These are phyloP conservation scores for Meteorus colon DNA, from an alignment of 2,888 invertebrate species.

Conservation along the genomic window DNA sequence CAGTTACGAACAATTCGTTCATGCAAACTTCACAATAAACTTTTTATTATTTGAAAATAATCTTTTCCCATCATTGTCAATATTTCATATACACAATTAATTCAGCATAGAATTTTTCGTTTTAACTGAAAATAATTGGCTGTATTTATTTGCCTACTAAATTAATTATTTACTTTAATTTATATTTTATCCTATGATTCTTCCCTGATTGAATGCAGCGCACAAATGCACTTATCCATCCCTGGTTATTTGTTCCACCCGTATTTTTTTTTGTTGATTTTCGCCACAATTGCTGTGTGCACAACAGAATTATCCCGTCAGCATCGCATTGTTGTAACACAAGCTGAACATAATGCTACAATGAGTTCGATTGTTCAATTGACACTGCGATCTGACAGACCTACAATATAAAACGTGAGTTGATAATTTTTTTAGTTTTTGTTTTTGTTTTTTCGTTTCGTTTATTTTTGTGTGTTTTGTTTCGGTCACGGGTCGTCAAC, in stretches of 20 bases:
- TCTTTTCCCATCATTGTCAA: too few species aligned
- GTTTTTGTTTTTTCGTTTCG: constrained; percentile 27
- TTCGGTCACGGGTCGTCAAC: constrained; percentile 20
- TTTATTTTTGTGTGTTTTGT: constrained; percentile 1
- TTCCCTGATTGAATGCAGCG: background rate
- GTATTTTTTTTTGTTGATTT: background rate
- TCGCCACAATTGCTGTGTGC: background rate
- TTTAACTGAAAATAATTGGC: too few species aligned
- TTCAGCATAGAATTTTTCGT: too few species aligned
- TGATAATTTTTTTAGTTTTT: background rate
- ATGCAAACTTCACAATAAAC: too few species aligned
- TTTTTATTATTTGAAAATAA: too few species aligned
- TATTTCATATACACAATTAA: too few species aligned
- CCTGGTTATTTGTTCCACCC: background rate
- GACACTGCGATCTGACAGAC: constrained; percentile 3
- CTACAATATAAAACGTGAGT: background rate
- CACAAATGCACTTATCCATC: background rate
- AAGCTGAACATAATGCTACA: constrained; percentile 19
- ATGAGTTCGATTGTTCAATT: constrained; percentile 31
- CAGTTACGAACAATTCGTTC: too few species aligned
- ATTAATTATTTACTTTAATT: background rate
- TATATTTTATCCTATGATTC: background rate
- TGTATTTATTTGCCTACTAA: too few species aligned
- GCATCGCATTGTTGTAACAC: background rate
- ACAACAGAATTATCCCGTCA: constrained; percentile 24